These are phyloP conservation scores for Pachypanchax playfairii DNA, from an alignment of 2,113 vertebrate species.

Conservation along the genomic window DNA sequence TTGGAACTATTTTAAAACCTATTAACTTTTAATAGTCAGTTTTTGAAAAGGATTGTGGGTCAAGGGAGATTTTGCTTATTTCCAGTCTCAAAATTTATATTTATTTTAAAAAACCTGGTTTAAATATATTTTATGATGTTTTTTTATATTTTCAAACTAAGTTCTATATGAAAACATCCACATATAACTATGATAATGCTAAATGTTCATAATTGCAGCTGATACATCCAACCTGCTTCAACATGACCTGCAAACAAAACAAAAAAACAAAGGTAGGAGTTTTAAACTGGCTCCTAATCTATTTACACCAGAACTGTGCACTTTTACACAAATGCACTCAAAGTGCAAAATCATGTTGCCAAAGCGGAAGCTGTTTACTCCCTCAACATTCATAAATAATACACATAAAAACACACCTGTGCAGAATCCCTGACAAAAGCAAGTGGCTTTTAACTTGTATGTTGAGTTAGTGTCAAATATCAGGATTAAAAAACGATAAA, in stretches of 20 bases:
- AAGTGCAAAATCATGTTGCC: constrained; percentile 96
- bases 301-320: constrained; percentile 23
- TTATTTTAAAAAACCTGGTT: too few relatives aligned
- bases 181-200: too few relatives aligned
- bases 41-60: too few relatives aligned
- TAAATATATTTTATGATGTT: too few relatives aligned
- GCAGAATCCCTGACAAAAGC: background rate
- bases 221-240: too few relatives aligned
- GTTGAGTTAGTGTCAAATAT: background rate
- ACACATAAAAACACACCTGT: constrained; percentile 59
- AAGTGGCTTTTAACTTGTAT: background rate
- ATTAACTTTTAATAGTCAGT: too few relatives aligned
- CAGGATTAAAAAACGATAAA: background rate
- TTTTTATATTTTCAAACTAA: too few relatives aligned
- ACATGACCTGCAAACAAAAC: background rate
- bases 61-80: too few relatives aligned
- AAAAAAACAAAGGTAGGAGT: background rate
- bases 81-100: too few relatives aligned
- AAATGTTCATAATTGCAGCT: too few relatives aligned
- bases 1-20: too few relatives aligned
- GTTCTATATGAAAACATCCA: too few relatives aligned
- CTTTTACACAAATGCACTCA: constrained; percentile 29
- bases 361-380: constrained; percentile 89
- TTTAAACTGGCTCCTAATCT: constrained; percentile 23
- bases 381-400: constrained; percentile 83